Evolutionary conservation across 2,888 invertebrate species (phyloP).

Genomic region (Tipula lateralis): DNA sequence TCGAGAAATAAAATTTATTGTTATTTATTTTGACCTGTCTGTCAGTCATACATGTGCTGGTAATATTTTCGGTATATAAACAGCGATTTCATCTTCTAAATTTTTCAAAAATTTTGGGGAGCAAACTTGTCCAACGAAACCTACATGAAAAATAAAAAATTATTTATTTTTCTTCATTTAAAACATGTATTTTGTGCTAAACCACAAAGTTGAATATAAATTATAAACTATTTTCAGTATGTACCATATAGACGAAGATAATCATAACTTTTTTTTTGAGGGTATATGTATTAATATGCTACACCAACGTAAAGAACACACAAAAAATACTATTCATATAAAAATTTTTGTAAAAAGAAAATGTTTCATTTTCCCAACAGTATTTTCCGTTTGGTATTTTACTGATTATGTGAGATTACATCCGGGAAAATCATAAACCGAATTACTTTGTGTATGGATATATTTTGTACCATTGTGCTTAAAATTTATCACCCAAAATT

Average conservation of each 20-base stretch:
- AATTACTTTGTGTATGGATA: not conserved
- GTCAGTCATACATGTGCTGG: not conserved
- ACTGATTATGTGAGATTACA: conserved; percentile 9
- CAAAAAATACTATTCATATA: not conserved
- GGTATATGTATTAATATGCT: not conserved
- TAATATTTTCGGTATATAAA: not conserved
- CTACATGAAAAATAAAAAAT: not conserved
- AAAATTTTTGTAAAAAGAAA: not conserved
- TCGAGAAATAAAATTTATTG: not conserved
- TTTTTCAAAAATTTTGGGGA: not conserved
- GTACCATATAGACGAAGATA: not conserved
- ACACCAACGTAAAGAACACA: not conserved
- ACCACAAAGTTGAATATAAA: not conserved
- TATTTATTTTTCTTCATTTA: not conserved
- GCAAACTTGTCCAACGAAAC: not conserved
- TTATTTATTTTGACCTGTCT: not conserved
- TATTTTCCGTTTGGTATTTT: not conserved
- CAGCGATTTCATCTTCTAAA: not conserved
- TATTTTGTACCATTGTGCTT: not conserved
- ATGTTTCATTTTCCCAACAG: not conserved
- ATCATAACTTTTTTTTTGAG: not conserved
- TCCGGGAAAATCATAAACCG: not conserved
- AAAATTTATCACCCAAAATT: not conserved
- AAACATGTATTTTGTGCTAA: not conserved
- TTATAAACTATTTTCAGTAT: not conserved